These are phyloP conservation scores for Caranx ignobilis DNA, from an alignment of 2,113 vertebrate species.

Conservation along the genomic window DNA sequence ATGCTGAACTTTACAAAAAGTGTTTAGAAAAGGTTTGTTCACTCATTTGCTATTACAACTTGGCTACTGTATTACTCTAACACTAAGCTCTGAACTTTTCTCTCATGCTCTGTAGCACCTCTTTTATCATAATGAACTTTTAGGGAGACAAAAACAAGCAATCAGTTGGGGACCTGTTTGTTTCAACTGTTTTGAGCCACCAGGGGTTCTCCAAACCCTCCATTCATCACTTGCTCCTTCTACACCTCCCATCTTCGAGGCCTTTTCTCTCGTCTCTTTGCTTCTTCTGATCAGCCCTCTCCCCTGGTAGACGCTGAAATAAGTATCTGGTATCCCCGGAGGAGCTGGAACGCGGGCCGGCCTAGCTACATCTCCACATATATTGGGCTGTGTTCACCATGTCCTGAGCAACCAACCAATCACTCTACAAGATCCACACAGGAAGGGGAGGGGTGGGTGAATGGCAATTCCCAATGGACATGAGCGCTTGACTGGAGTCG, in stretches of 20 bases:
- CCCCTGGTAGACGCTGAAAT: slow-evolving; percentile 91
- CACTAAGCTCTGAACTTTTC: slow-evolving; percentile 42
- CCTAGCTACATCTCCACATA: slow-evolving; percentile 88
- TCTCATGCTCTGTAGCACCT: slow-evolving; percentile 37
- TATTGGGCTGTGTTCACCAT: slow-evolving; percentile 90
- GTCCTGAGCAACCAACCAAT: slow-evolving; percentile 96
- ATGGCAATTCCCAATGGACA: slow-evolving; percentile 89
- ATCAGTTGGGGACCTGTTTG: slow-evolving; percentile 74
- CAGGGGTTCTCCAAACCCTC: slow-evolving; percentile 68
- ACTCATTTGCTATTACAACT: slow-evolving; percentile 6
- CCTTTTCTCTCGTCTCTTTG: slow-evolving; percentile 59
- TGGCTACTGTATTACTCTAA: slow-evolving; percentile 5
- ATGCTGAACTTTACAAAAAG: background rate
- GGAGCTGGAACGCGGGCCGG: slow-evolving; percentile 80
- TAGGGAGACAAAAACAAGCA: slow-evolving; percentile 67
- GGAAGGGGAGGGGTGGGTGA: slow-evolving; percentile 63
- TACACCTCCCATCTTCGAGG: slow-evolving; percentile 66
- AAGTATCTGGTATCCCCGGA: slow-evolving; percentile 90
- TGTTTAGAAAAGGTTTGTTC: slow-evolving; percentile 2
- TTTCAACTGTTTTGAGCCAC: slow-evolving; percentile 75
- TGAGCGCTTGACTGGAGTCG: slow-evolving; percentile 90
- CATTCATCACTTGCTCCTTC: slow-evolving; percentile 61
- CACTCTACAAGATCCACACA: slow-evolving; percentile 88
- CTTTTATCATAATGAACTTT: slow-evolving; percentile 71
- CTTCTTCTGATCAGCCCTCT: slow-evolving; percentile 76